A percentile compares a stretch with the other conserved stretches of the same genome.
Conservation (phyloP, 2,113 vertebrate genomes). For the Felis catus region F.catus_Fca126_mat1.0 CM031413.1:21924501-21925000, state of each 20-base stretch:
- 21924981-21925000: neutral
- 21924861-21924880: neutral
- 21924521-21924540: constrained; percentile 39
- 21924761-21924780: neutral
- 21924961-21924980: neutral
- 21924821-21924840: neutral
- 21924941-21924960: neutral
- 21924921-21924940: neutral
- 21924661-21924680: constrained; percentile 60
- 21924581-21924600: constrained; percentile 52
- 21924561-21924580: constrained; percentile 63
- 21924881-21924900: neutral
- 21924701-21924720: neutral
- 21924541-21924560: constrained; percentile 6
- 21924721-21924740: neutral
- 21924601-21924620: constrained; percentile 46
- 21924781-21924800: neutral
- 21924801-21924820: neutral
- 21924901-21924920: neutral
- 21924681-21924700: constrained; percentile 32
- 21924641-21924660: constrained; percentile 60
- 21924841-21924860: neutral
- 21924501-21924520: neutral
- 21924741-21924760: neutral
- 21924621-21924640: constrained; percentile 55